phyloP scores from a whole-genome alignment of 2,113 vertebrate species.

The Dasyprocta punctata region DNA sequence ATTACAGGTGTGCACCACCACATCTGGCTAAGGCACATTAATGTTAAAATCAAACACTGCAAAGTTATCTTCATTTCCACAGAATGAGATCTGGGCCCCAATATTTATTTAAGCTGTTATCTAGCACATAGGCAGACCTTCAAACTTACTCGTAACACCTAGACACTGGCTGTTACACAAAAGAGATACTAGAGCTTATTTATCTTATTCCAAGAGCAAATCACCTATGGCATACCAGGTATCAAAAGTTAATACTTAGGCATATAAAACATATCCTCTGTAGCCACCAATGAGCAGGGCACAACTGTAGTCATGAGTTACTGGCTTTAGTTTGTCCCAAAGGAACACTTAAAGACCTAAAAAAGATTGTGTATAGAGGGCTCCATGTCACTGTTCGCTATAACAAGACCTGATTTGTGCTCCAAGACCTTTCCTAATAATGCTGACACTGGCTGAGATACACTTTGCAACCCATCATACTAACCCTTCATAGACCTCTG shows the following conservation, averaged over 20 bases:
- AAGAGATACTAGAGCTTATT: background rate
- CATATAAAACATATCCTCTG: background rate
- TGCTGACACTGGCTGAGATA: background rate
- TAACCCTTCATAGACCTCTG: background rate
- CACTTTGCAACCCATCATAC: slow-evolving; percentile 8
- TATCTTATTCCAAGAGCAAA: background rate
- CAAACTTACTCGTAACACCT: background rate
- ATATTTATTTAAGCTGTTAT: background rate
- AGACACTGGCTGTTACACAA: background rate
- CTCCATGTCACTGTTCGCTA: background rate
- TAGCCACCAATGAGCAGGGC: background rate
- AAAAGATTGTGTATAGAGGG: no score
- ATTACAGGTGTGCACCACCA: background rate
- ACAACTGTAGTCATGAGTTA: background rate
- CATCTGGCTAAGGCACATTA: background rate
- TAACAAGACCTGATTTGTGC: background rate
- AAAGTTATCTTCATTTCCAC: background rate
- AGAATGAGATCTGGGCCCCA: background rate
- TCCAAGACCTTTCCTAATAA: background rate
- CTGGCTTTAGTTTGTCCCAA: background rate
- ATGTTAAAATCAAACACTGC: background rate
- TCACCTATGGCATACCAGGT: background rate
- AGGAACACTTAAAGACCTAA: background rate
- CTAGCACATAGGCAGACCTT: background rate
- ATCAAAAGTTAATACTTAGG: background rate